A percentile compares a stretch with the other conserved stretches of the same genome.
Evolutionary conservation across 1,140 invertebrate genomes (phyloP).

Genomic region (Trichoplusia ni): DNA sequence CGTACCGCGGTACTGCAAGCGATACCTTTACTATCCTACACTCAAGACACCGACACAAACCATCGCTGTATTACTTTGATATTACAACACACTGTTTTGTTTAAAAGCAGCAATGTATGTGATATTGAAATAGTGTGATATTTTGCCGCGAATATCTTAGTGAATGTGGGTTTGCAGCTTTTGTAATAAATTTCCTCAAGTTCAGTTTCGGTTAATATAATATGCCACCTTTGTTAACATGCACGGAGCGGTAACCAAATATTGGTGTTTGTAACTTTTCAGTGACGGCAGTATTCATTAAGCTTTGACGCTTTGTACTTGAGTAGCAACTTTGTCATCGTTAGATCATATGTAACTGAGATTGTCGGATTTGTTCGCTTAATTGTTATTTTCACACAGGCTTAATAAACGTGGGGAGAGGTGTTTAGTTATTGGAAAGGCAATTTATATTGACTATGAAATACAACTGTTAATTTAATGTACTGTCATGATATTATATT

Average conservation of each 20-base stretch:
- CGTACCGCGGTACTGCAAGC: constrained; percentile 29
- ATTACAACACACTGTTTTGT: neutral
- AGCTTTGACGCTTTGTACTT: constrained; percentile 31
- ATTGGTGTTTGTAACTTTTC: constrained; percentile 47
- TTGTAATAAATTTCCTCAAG: constrained; percentile 60
- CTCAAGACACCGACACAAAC: neutral
- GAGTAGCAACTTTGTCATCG: neutral
- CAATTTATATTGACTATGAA: no score
- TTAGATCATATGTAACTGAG: neutral
- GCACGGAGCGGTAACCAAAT: constrained; percentile 46
- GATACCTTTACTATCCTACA: constrained; percentile 26
- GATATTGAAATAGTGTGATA: neutral
- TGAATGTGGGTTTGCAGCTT: constrained; percentile 43
- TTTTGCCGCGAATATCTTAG: neutral
- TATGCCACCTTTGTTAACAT: constrained; percentile 64
- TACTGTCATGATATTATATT: no score
- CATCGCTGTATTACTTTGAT: constrained; percentile 38
- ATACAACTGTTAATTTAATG: no score
- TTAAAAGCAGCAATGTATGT: constrained; percentile 21
- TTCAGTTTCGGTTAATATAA: constrained; percentile 62
- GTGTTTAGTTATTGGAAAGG: no score
- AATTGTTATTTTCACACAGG: no score
- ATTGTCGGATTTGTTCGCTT: no score
- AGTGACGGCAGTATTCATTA: constrained; percentile 41
- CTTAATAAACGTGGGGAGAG: no score